These are phyloP conservation scores for Xestia sexstrigata DNA, from an alignment of 2,888 invertebrate genomes.

Conservation along the genomic window DNA sequence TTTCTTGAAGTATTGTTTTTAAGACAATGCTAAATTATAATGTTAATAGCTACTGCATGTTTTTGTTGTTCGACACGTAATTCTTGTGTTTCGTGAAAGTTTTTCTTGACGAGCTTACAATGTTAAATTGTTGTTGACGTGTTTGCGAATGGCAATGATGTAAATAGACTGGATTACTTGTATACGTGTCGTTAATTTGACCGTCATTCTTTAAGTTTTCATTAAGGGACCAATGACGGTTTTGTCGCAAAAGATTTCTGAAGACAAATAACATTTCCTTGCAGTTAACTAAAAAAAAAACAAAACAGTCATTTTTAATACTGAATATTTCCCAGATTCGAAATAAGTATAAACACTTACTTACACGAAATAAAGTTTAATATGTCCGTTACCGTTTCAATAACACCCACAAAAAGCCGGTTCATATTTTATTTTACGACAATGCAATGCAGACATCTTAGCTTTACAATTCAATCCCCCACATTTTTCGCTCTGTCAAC, in stretches of 20 bases:
- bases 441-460: conserved; percentile 5
- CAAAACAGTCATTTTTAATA: neutral
- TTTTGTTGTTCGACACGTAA: conserved; percentile 58
- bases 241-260: neutral
- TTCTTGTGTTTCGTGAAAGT: conserved; percentile 58
- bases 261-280: neutral
- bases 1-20: conserved; percentile 49
- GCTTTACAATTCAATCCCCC: conserved; percentile 22
- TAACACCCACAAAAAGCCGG: conserved; percentile 5
- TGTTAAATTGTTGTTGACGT: conserved; percentile 5
- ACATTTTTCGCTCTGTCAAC: conserved; percentile 47
- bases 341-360: too few relatives aligned
- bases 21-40: conserved; percentile 62
- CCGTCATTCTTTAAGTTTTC: neutral
- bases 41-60: conserved; percentile 54
- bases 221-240: neutral
- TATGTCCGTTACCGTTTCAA: too few relatives aligned
- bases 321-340: neutral
- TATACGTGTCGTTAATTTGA: neutral
- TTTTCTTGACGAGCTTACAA: conserved; percentile 46
- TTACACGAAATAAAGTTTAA: too few relatives aligned
- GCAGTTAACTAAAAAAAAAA: neutral
- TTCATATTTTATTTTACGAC: conserved; percentile 5
- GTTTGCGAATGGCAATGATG: conserved; percentile 21
- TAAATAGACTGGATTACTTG: conserved; percentile 3